Conservation (phyloP, 2,113 vertebrate species). For the Forbesichthys papilliferus region DNA sequence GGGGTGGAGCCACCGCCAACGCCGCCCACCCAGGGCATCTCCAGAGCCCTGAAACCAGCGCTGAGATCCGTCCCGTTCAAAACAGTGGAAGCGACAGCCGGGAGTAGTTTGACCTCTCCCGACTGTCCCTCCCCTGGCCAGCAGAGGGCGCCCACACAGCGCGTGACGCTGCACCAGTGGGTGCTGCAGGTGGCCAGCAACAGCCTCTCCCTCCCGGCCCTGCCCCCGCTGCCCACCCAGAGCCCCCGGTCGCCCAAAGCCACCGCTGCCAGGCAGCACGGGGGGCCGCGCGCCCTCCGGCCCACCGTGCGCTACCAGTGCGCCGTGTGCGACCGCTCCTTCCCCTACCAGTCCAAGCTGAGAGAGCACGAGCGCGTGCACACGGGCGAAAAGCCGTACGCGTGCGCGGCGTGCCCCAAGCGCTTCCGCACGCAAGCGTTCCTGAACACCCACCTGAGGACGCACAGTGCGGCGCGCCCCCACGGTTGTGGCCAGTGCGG, state of each 20-base stretch:
- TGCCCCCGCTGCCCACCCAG: slow-evolving; percentile 60
- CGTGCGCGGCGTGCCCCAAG: slow-evolving; percentile 65
- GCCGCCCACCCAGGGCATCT: not conserved
- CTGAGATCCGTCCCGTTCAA: slow-evolving; percentile 59
- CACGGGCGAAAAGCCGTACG: slow-evolving; percentile 70
- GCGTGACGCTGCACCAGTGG: slow-evolving; percentile 72
- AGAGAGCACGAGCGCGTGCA: slow-evolving; percentile 72
- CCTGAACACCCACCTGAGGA: slow-evolving; percentile 73
- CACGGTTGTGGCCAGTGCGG: slow-evolving; percentile 68
- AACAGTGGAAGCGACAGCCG: slow-evolving; percentile 40
- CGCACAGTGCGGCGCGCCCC: slow-evolving; percentile 62
- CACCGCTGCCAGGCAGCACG: not conserved
- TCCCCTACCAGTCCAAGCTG: slow-evolving; percentile 70
- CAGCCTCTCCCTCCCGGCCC: slow-evolving; percentile 61
- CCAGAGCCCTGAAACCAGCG: not conserved
- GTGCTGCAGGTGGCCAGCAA: slow-evolving; percentile 70
- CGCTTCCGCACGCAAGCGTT: slow-evolving; percentile 69
- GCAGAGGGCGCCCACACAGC: slow-evolving; percentile 52
- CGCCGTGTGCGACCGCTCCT: slow-evolving; percentile 64
- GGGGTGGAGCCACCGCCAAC: not conserved
- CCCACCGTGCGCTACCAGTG: slow-evolving; percentile 55
- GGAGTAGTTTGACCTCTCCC: slow-evolving; percentile 15
- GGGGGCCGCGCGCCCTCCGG: slow-evolving; percentile 19
- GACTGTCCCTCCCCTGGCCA: slow-evolving; percentile 38
- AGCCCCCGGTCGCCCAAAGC: not conserved